Percentiles rank a stretch among this genome's conserved stretches.
Evolutionary conservation across 2,888 invertebrate species (phyloP).

Genomic region (Kryphioiulus occultus): DNA sequence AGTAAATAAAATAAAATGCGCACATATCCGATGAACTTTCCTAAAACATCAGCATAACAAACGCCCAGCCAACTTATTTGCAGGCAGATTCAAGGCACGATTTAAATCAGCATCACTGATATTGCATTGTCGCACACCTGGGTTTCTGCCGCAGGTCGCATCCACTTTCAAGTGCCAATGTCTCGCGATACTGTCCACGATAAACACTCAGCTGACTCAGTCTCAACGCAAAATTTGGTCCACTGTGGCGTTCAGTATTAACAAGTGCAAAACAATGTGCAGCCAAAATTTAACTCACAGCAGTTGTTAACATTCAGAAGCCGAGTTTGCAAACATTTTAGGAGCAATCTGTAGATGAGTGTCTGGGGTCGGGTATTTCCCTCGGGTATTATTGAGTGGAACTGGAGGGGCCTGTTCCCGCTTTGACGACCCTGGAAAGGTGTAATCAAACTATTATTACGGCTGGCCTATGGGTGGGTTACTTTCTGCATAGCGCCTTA

Average conservation of each 20-base stretch:
- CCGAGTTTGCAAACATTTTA: slow-evolving; percentile 28
- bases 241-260: background rate
- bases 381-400: background rate
- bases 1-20: background rate
- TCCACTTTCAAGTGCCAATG: background rate
- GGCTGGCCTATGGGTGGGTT: background rate
- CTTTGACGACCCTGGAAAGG: background rate
- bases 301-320: slow-evolving; percentile 33
- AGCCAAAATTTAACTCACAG: slow-evolving; percentile 20
- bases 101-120: background rate
- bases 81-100: slow-evolving; percentile 17
- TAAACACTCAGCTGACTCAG: background rate
- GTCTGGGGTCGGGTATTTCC: background rate
- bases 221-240: background rate
- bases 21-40: background rate
- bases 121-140: background rate
- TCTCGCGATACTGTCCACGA: background rate
- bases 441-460: slow-evolving; percentile 25
- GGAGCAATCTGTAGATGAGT: slow-evolving; percentile 21
- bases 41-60: background rate
- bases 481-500: too few relatives aligned
- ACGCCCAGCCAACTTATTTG: background rate
- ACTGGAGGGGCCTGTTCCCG: slow-evolving; percentile 33
- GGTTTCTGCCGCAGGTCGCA: background rate
- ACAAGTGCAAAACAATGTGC: slow-evolving; percentile 8